Percentiles rank a stretch among this genome's conserved stretches.
phyloP scores from a whole-genome alignment of 2,888 invertebrate species.

The Plebejus argus region DNA sequence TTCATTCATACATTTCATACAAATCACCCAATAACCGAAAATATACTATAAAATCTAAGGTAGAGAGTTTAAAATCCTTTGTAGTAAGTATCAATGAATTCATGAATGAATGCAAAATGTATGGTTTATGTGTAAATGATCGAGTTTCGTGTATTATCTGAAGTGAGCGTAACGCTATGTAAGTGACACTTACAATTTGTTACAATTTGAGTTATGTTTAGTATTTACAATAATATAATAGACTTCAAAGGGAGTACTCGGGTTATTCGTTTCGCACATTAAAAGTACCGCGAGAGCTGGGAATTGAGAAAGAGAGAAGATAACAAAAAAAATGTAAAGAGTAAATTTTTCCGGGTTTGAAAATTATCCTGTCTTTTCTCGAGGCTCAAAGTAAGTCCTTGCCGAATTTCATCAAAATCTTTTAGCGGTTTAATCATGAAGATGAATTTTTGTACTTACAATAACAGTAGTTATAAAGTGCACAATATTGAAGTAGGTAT shows the following conservation, averaged over 20 bases:
- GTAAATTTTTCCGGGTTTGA: neutral
- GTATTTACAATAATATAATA: neutral
- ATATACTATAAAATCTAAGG: neutral
- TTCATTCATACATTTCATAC: constrained; percentile 21
- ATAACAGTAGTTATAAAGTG: no score
- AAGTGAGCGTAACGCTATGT: neutral
- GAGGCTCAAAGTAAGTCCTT: neutral
- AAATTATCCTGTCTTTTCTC: neutral
- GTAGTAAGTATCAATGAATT: neutral
- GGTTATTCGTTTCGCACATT: neutral
- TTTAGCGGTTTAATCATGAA: no score
- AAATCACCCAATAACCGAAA: neutral
- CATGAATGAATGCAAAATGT: constrained; percentile 2
- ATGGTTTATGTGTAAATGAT: constrained; percentile 38
- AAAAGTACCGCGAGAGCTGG: neutral
- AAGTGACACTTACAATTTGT: neutral
- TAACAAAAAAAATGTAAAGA: neutral
- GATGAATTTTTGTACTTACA: no score
- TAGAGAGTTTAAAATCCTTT: neutral
- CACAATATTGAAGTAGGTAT: no score
- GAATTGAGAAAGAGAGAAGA: neutral
- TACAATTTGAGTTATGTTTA: constrained; percentile 14
- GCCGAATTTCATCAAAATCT: neutral
- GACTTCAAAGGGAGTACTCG: neutral
- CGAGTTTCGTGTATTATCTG: constrained; percentile 32